Evolutionary conservation across 2,797 vertebrate species (phyloP), one percentile per base, ranked within the genome.

Genomic region (Anolis apletophallus): DNA sequence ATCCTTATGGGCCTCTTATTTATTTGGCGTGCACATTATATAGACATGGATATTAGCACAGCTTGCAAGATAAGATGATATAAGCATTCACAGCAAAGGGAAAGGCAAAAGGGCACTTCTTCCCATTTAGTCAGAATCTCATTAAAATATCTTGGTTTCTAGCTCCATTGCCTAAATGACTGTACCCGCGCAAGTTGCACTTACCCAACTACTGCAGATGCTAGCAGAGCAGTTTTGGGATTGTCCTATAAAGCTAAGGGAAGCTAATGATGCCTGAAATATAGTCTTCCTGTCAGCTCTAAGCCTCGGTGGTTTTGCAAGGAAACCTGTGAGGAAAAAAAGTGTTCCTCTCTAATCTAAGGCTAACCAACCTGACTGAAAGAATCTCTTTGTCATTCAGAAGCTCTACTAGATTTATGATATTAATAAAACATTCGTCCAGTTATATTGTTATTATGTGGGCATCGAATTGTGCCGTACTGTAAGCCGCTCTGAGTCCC

Each of bases 351-450:
- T 78, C 76, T 84, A 79, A 79, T 54, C 32, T 52, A 34, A 26
- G 13, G 17, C 23, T 84, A 64, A 54, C 69, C 23, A 73, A n/a
- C 55, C 57, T 52, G 17, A 72, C 40, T 26, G 34, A n/a, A 54
- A 71, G n/a, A 50, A 52, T 52, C 83, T 69, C 46, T 6, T 17
- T 55, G 11, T 78, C 75, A 46, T 83, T 83, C 67, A 64, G 81
- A 71, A 78, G 81, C 17, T 84, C 68, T 19, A 7, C 64, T 79
- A 80, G 68, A 40, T 74, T 84, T 73, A 74, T 79, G 19, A 71
- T 71, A n/a, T 40, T 54, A 87, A 26, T 87, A 73, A 87, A 61
- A 67, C 34, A n/a, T 79, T 87, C 50, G 19, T 83, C 16, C 13
- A 26, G 19, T 79, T 50, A 80, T 78, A 32, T 32, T n/a, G n/a